These are phyloP conservation scores for Scomberomorus guttatus DNA, from an alignment of 2,797 vertebrate genomes.

Conservation along the genomic window DNA sequence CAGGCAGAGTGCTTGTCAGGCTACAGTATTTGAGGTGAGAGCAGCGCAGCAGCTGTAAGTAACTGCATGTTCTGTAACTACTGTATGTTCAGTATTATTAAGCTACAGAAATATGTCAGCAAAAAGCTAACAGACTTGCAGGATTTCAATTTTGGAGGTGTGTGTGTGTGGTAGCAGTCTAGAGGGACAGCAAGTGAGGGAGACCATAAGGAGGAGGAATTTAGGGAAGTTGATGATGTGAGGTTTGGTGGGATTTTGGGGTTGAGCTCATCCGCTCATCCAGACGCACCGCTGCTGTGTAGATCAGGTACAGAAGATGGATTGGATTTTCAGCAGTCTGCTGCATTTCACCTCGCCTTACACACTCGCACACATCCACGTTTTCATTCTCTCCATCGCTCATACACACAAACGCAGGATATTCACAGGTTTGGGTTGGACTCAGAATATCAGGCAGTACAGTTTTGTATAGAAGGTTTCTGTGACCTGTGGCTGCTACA, in stretches of 20 bases:
- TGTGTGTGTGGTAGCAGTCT: not conserved
- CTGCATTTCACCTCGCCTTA: conserved; percentile 21
- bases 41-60: too few species aligned
- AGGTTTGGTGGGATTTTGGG: conserved; percentile 25
- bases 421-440: not conserved
- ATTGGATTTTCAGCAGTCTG: conserved; percentile 36
- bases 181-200: not conserved
- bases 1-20: not conserved
- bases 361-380: not conserved
- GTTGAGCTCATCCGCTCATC: conserved; percentile 35
- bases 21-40: not conserved
- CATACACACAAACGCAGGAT: not conserved
- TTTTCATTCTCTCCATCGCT: not conserved
- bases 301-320: conserved; percentile 25
- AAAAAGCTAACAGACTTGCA: not conserved
- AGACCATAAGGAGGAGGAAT: not conserved
- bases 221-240: conserved; percentile 12
- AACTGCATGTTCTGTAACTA: too few species aligned
- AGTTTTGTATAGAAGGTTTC: not conserved
- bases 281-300: conserved; percentile 22
- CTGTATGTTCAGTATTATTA: not conserved
- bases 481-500: not conserved
- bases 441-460: conserved; percentile 13
- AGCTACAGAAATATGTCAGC: not conserved
- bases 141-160: conserved; percentile 8